A percentile compares a stretch with the other conserved stretches of the same genome.
These are phyloP conservation scores for Tachysurus fulvidraco DNA, from an alignment of 2,113 vertebrate genomes.

Conservation along the genomic window DNA sequence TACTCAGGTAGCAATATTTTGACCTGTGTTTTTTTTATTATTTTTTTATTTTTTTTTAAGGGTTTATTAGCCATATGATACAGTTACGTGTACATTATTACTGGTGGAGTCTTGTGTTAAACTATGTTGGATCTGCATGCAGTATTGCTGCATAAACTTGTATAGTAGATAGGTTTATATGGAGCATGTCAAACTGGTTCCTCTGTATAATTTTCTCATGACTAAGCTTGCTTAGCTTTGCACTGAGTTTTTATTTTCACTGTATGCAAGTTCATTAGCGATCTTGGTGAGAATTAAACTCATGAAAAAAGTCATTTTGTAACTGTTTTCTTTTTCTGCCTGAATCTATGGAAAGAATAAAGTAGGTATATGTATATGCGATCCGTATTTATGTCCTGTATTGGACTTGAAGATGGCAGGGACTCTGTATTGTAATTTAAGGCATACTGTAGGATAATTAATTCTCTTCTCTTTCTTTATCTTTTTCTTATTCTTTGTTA, in stretches of 20 bases:
- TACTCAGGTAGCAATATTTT: neutral
- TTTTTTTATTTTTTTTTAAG: neutral
- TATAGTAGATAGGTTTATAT: neutral
- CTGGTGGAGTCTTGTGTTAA: neutral
- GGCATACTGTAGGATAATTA: conserved; percentile 34
- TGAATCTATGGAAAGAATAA: conserved; percentile 51
- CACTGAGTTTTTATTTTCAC: neutral
- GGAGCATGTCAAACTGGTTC: conserved; percentile 9
- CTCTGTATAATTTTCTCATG: neutral
- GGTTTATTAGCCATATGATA: neutral
- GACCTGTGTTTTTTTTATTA: neutral
- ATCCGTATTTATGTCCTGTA: conserved; percentile 61
- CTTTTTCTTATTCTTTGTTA: neutral
- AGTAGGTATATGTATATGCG: conserved; percentile 62
- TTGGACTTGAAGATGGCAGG: conserved; percentile 42
- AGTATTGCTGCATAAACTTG: neutral
- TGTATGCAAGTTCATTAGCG: neutral
- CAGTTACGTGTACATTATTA: neutral
- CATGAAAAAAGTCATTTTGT: conserved; percentile 56
- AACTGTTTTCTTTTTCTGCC: conserved; percentile 65
- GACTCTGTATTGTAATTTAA: neutral
- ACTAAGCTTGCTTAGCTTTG: neutral
- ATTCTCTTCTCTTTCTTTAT: conserved; percentile 14
- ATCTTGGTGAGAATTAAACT: neutral
- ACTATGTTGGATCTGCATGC: neutral